Percentiles rank a stretch among this genome's conserved stretches.
These are phyloP conservation scores for Idaea aversata DNA, from an alignment of 2,888 invertebrate species.

Conservation along the genomic window DNA sequence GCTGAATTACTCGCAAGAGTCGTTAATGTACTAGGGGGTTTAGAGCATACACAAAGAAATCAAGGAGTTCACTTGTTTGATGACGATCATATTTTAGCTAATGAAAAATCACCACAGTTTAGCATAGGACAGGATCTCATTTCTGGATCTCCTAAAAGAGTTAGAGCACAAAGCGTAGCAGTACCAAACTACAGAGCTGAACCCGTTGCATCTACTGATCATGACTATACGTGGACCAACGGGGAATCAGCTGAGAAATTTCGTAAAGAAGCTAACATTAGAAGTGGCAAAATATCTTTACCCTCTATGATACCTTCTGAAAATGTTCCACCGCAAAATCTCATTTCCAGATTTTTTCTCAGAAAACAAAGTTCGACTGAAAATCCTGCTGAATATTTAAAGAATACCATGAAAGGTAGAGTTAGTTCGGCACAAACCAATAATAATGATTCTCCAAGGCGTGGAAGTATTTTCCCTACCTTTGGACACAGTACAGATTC, in stretches of 20 bases:
- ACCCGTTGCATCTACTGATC: slow-evolving; percentile 55
- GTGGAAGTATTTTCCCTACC: slow-evolving; percentile 64
- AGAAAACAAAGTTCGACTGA: slow-evolving; percentile 60
- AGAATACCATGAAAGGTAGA: slow-evolving; percentile 61
- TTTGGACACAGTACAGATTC: slow-evolving; percentile 48
- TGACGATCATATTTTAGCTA: slow-evolving; percentile 87
- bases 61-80: slow-evolving; percentile 85
- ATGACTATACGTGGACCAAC: slow-evolving; percentile 86
- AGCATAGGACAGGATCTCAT: slow-evolving; percentile 72
- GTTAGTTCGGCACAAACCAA: slow-evolving; percentile 48
- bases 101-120: slow-evolving; percentile 82
- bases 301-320: slow-evolving; percentile 46
- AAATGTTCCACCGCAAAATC: slow-evolving; percentile 48
- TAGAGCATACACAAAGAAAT: slow-evolving; percentile 70
- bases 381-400: slow-evolving; percentile 57
- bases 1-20: slow-evolving; percentile 88
- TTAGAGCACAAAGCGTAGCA: slow-evolving; percentile 83
- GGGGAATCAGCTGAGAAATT: slow-evolving; percentile 81
- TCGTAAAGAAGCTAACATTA: slow-evolving; percentile 72
- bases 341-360: slow-evolving; percentile 52
- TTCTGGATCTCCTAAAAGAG: slow-evolving; percentile 64
- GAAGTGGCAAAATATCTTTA: slow-evolving; percentile 68
- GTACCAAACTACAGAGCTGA: slow-evolving; percentile 71
- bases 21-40: slow-evolving; percentile 86
- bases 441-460: slow-evolving; percentile 45